Evolutionary conservation across 2,888 invertebrate genomes (phyloP), one percentile per base, ranked within the genome.

Genomic region (Zygogramma bicolorata): DNA sequence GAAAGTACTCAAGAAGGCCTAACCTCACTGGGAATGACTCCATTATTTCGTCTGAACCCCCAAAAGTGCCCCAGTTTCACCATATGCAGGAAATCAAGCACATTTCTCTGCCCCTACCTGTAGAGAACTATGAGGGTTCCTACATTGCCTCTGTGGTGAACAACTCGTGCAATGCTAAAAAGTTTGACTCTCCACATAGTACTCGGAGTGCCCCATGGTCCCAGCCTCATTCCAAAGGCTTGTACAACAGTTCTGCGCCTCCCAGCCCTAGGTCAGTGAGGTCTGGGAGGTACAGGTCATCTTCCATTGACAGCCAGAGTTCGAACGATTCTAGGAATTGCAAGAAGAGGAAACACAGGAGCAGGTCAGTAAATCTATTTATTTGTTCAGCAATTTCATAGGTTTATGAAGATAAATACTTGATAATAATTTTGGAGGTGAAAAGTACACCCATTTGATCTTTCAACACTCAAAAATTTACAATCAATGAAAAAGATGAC

Each of bases 281-380:
- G 57, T 95, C 95, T 34, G 94, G 94, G 7, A 84, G 86, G 70
- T 90, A 90, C 82, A 88, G 93, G 81, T 95, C 95, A 68, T 95
- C 95, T 79, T 94, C 94, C 1, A 93, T 96, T 29, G 96, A 96
- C 87, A 96, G 96, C 82, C 96, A 95, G 87, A 96, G 95, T 86
- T 95, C 95, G 29, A 95, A 94, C 79, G 96, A 96, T 85, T 94
- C 94, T 6, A 89, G 93, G 76, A 92, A 93, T 13, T 94, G 93
- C 85, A 91, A 93, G 87, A 93, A 93, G 82, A 88, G 89, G 82
- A 93, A 94, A 85, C 95, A 95, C 85, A 92, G 95, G 42, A 94
- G 95, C 81, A 91, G 94, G 82, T 92, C 95, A 79, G n/a, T n/a
- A n/a, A n/a, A n/a, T n/a, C n/a, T n/a, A n/a, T n/a, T n/a, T n/a